Conservation (phyloP, 1,140 invertebrate species). For the Luehdorfia chinensis region DNA sequence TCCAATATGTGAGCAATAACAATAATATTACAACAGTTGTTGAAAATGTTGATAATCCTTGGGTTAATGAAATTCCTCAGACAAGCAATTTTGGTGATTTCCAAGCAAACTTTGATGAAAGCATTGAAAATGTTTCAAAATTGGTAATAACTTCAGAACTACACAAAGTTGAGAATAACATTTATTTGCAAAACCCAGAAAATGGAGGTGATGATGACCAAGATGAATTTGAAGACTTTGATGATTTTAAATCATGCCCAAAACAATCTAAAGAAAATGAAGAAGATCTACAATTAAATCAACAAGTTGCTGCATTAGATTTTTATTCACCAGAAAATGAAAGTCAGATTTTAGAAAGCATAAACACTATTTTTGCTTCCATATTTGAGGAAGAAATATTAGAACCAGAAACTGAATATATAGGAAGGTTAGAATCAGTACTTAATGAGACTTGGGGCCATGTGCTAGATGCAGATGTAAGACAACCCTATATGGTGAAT, state of each 20-base stretch:
- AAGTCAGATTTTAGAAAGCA: conserved; percentile 73
- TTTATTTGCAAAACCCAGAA: neutral
- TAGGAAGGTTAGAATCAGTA: conserved; percentile 60
- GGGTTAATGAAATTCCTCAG: conserved; percentile 17
- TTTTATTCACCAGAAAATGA: conserved; percentile 53
- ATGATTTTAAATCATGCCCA: conserved; percentile 76
- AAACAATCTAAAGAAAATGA: conserved; percentile 28
- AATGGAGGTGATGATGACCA: conserved; percentile 33
- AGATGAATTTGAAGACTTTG: conserved; percentile 80
- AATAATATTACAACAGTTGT: conserved; percentile 10
- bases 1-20: conserved; percentile 9
- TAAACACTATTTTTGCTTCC: conserved; percentile 74
- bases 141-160: conserved; percentile 20
- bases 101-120: conserved; percentile 19
- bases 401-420: conserved; percentile 38
- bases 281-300: conserved; percentile 12
- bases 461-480: conserved; percentile 82
- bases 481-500: conserved; percentile 83
- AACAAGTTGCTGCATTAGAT: conserved; percentile 41
- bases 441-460: conserved; percentile 70
- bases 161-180: conserved; percentile 21
- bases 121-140: conserved; percentile 14
- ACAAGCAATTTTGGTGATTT: conserved; percentile 51
- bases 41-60: conserved; percentile 20
- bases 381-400: conserved; percentile 59